Percentiles rank a stretch among this genome's conserved stretches.
These are phyloP conservation scores for Atrina japonica DNA, from an alignment of 2,888 invertebrate genomes.

Conservation along the genomic window DNA sequence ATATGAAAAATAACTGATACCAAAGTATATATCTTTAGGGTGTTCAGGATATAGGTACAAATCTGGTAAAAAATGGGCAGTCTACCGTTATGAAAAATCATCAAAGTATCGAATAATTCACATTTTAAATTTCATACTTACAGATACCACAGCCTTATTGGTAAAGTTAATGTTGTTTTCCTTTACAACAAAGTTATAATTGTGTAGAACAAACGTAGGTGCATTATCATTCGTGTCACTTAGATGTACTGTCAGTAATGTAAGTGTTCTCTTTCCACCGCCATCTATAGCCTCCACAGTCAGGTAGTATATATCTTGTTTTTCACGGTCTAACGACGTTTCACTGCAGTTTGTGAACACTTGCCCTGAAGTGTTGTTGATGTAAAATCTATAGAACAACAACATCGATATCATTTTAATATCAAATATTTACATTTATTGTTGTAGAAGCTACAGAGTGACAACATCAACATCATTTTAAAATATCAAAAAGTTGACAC, in stretches of 20 bases:
- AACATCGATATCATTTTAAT: background rate
- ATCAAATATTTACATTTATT: background rate
- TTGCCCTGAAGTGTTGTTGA: background rate
- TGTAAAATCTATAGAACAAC: slow-evolving; percentile 4
- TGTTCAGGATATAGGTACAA: too few species aligned
- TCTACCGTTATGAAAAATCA: too few species aligned
- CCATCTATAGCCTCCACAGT: slow-evolving; percentile 90
- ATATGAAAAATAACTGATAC: too few species aligned
- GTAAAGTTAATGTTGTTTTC: slow-evolving; percentile 3
- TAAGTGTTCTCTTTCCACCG: slow-evolving; percentile 80
- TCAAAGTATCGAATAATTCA: too few species aligned
- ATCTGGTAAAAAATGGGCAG: too few species aligned
- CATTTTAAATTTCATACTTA: too few species aligned
- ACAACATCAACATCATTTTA: too few species aligned
- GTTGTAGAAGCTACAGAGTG: too few species aligned
- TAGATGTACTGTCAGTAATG: slow-evolving; percentile 10
- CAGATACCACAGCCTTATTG: background rate
- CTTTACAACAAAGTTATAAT: slow-evolving; percentile 7
- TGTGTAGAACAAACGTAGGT: slow-evolving; percentile 9
- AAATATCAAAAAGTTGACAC: too few species aligned
- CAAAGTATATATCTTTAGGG: too few species aligned
- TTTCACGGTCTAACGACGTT: slow-evolving; percentile 86
- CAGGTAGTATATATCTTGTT: slow-evolving; percentile 88
- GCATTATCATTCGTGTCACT: slow-evolving; percentile 32
- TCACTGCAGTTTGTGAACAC: slow-evolving; percentile 5